Conservation (phyloP, 2,797 vertebrate genomes). For the Micromesistius poutassou region DNA sequence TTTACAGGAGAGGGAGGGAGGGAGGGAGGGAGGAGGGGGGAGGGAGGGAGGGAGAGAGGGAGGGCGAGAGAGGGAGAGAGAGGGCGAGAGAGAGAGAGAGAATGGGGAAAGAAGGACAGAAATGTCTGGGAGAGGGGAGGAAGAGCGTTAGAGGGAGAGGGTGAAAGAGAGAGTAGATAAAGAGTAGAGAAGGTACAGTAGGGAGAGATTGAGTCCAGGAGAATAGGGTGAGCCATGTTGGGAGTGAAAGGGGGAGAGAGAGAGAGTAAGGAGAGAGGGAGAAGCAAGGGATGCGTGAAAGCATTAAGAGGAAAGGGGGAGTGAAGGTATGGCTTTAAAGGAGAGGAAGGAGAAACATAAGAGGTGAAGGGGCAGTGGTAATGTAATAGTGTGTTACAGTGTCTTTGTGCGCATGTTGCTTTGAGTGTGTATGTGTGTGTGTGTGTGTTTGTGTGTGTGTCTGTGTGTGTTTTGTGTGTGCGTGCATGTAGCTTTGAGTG, state of each 20-base stretch:
- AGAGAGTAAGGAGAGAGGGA: neutral
- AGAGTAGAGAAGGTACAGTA: neutral
- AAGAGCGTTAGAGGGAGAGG: neutral
- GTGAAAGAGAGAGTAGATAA: neutral
- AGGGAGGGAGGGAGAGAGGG: neutral
- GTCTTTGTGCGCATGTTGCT: neutral
- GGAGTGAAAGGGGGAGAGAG: slow-evolving; percentile 9
- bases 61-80: neutral
- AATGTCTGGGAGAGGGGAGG: no score
- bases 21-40: neutral
- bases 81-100: neutral
- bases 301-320: neutral
- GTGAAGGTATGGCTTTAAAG: neutral
- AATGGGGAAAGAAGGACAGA: neutral
- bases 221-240: neutral
- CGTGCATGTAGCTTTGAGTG: no score
- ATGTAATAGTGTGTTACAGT: neutral
- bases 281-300: neutral
- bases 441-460: no score
- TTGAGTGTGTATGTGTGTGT: neutral
- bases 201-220: neutral
- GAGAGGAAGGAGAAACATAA: neutral
- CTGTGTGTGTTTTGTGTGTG: no score
- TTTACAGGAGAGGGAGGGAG: neutral
- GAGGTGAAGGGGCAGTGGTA: neutral